Evolutionary conservation across 2,113 vertebrate genomes (phyloP), one percentile per base, ranked within the genome.

Genomic region (Pica pica): DNA sequence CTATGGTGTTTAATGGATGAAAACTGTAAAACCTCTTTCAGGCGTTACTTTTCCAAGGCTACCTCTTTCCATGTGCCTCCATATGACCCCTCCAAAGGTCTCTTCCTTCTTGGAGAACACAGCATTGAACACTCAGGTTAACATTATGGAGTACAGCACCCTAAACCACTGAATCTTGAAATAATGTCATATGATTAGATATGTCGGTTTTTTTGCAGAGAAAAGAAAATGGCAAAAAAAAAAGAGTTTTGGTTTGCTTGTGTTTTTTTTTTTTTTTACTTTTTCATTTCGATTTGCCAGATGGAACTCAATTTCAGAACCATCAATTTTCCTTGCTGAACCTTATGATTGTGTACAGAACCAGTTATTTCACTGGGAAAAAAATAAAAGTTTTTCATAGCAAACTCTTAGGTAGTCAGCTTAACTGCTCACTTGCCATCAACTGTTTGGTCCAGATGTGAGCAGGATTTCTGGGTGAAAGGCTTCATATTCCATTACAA

Each of bases 361-460:
- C 2, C 10, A 57, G 5, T 30, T 61, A 26, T 37, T 90, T 89
- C 7, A 47, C 3, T 13, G 9, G 2, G 2, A 3, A 26, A 55
- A 53, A 50, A 16, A 8, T 18, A 16, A 9, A 24, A 3, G 3
- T 0, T 6, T 84, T 64, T 57, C 2, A 17, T n/a, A 30, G 7
- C 30, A 33, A 86, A 73, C 14, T 33, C 35, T 17, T 50, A 41
- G 56, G 27, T 19, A 69, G 10, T 52, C 27, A 64, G 14, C 16
- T 75, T 65, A 68, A 31, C 28, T 65, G 4, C 21, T 76, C 13
- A 16, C 9, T 92, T 83, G 26, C 26, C 13, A 39, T 55, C 47
- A 74, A 17, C 27, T 21, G 3, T 69, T 80, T 70, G n/a, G 23
- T 16, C 41, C 86, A 33, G 16, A 31, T 39, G 8, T 57, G 13